Conservation (phyloP, 2,113 vertebrate species). For the Sander vitreus region DNA sequence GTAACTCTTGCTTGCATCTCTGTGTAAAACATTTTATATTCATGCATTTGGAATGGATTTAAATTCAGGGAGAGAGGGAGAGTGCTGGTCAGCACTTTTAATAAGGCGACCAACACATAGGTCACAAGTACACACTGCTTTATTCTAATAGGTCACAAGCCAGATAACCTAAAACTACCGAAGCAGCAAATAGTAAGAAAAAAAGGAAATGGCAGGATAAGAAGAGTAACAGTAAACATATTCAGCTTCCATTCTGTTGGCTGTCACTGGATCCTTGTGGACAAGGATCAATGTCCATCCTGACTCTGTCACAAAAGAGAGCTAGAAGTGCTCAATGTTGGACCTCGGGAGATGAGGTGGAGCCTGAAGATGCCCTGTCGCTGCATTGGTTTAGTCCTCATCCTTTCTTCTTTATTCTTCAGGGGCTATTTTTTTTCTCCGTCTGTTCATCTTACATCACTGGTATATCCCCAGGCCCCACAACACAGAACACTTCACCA, state of each 20-base stretch:
- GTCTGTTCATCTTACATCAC: constrained; percentile 49
- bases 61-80: no score
- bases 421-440: constrained; percentile 22
- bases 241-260: constrained; percentile 5
- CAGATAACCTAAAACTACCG: no score
- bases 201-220: not conserved
- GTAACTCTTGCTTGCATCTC: no score
- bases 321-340: constrained; percentile 14
- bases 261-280: not conserved
- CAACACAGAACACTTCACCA: constrained; percentile 21
- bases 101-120: no score
- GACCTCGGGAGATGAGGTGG: constrained; percentile 36
- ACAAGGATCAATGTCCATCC: constrained; percentile 33
- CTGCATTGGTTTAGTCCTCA: constrained; percentile 11
- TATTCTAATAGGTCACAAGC: no score
- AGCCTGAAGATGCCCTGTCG: constrained; percentile 35
- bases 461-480: constrained; percentile 30
- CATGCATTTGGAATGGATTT: no score
- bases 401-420: constrained; percentile 24
- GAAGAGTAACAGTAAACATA: not conserved
- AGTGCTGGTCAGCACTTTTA: no score
- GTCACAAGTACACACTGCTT: no score
- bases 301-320: constrained; percentile 37
- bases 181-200: not conserved
- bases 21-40: no score